A percentile compares a stretch with the other conserved stretches of the same genome.
Conservation (phyloP, 2,113 vertebrate genomes). For the Capricornis sumatraensis region DNA sequence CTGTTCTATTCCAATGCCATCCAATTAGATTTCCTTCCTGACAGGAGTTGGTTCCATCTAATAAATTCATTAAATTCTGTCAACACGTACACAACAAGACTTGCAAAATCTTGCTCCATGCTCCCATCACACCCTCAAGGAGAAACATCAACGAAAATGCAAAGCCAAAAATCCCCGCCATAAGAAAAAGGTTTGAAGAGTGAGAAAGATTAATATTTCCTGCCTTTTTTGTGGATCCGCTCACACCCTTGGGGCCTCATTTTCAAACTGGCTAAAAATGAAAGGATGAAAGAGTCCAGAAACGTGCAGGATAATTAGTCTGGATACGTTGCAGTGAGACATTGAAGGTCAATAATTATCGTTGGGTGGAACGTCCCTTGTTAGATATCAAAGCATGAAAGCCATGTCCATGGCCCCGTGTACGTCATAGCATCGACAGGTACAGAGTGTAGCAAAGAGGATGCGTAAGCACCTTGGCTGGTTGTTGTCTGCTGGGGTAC, state of each 20-base stretch:
- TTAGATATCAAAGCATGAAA: background rate
- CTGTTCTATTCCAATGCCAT: background rate
- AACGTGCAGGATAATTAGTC: constrained; percentile 11
- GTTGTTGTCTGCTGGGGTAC: background rate
- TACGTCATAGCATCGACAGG: background rate
- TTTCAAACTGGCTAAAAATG: constrained; percentile 64
- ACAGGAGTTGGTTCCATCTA: background rate
- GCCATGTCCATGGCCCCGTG: fast-evolving
- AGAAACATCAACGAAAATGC: background rate
- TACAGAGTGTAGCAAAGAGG: background rate
- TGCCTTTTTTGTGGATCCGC: background rate
- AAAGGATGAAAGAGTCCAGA: constrained; percentile 47
- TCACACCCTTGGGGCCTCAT: constrained; percentile 55
- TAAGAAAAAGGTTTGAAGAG: constrained; percentile 20
- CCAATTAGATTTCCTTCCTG: background rate
- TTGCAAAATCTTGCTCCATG: background rate
- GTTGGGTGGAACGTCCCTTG: background rate
- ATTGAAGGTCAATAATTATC: background rate
- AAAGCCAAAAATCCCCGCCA: background rate
- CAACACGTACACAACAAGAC: constrained; percentile 37
- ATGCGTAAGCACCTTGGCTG: too few relatives aligned
- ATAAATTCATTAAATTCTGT: constrained; percentile 53
- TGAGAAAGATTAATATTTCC: constrained; percentile 39
- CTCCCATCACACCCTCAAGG: background rate
- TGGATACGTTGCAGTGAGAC: background rate